Evolutionary conservation across 2,888 invertebrate species (phyloP), one percentile per base, ranked within the genome.

Genomic region (Apotomis capreana): DNA sequence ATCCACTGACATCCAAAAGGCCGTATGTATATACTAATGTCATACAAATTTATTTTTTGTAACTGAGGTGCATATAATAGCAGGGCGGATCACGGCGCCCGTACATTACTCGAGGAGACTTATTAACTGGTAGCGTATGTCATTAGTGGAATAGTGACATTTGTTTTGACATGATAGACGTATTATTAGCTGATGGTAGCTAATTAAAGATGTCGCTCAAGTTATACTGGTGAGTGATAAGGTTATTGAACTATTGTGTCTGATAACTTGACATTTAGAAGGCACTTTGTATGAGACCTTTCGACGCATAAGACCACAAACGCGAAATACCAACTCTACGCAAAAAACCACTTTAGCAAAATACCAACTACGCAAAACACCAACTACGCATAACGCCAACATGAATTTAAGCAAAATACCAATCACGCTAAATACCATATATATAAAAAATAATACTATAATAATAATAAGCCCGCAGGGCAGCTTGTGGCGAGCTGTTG

Each of bases 111-210:
- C 13, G n/a, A 15, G 15, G 40, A n/a, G 44, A 55, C 46, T 44
- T 65, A 65, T 65, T 65, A 65, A 26, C 5, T 3, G 49, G 36
- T 8, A n/a, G 26, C 55, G 49, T 54, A 26, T 46, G 46, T 57
- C 26, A 44, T 65, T 65, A 57, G 8, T n/a, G 12, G 55, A 65
- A 57, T 57, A 65, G 55, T 57, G 36, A 55, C 57, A 57, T 65
- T 57, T 36, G 55, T 57, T 65, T 65, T 8, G 9, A 46, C 64
- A 64, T 46, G 44, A 15, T 6, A 26, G 46, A 65, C 55, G 26
- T 55, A n/a, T 44, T 44, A 15, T 65, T 65, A 46, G 26, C 8
- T 46, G 44, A 46, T 36, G 26, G 13, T 46, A n/a, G 26, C 46
- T 49, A 36, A 46, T 65, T 12, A 65, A 46, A 46, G 26, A 8